Evolutionary conservation across 1,140 invertebrate genomes (phyloP), one percentile per base, ranked within the genome.

Genomic region (Drosophila ananassae): DNA sequence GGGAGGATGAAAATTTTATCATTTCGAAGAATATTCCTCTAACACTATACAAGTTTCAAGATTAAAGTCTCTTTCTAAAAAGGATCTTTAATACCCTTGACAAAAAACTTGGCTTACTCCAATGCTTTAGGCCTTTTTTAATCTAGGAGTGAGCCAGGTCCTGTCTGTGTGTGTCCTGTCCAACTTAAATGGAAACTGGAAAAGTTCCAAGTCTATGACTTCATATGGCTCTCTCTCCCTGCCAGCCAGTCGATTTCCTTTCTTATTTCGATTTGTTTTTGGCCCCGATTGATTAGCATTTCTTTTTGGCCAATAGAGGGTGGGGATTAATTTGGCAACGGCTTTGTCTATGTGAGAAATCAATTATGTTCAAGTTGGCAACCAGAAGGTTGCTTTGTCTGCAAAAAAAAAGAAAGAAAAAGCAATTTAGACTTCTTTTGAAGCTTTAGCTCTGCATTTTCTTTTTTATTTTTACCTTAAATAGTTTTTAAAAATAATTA

Each of bases 181-280:
- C 21, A 9, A 9, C 17, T 21, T 46, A 9, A 21, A 34, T 53
- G 34, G 21, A 41, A 52, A 67, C 60, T 69, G 67, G 64, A 71
- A 71, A 71, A 50, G 67, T 71, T 71, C 64, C 67, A 69, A 71
- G 51, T 69, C 51, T 41, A 41, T 50, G 67, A 71, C 64, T 69
- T 69, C 67, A 69, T 71, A 71, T 46, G 50, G 34, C 61, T 69
- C 13, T 48, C 30, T 21, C 32, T 47, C 37, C 24, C 17, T 9
- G 21, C 17, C 41, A 46, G 41, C 41, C 7, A 46, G 41, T 46
- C 28, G 41, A 30, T 39, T 55, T 48, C 55, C 62, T 48, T 24
- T 55, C 13, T 32, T 39, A 30, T 69, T 39, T 68, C 62, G 12
- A 22, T 41, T 44, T 62, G 37, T 61, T 53, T 53, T 17, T 17